Base-by-base conservation (phyloP, 1,140 invertebrate genomes). In the Hylaeus volcanicus region DNA sequence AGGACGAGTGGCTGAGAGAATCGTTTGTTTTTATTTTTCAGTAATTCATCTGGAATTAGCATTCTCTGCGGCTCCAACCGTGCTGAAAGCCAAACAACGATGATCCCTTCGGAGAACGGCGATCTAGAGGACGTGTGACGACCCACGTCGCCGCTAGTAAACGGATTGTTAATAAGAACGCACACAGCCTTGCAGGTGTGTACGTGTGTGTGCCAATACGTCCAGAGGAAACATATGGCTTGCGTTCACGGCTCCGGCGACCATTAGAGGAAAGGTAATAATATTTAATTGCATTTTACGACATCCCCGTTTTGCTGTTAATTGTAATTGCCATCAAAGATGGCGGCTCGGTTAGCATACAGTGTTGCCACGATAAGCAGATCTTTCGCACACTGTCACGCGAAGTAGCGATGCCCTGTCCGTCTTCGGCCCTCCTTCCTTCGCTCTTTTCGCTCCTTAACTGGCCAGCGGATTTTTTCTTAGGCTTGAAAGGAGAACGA, bases 241-340 rank as follows among this genome's bases (percentile, higher is more conserved):
- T 41, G 73, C 80, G 84, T 77, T 86, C 84, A 89, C 74, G 89
- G 88, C 83, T 84, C 84, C 83, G 82, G 56, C 86, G 86, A 87
- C 84, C 89, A 88, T 90, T 86, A 86, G 81, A 82, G 88, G 84
- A 82, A 89, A 90, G 88, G 90, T 92, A 93, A 92, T 93, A 92
- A 92, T 91, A 91, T 93, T 93, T 92, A 93, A 93, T 92, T 93
- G 92, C 89, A 90, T 91, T 93, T 93, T 93, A 93, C 91, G 92
- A 92, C 91, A 89, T 92, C 86, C 89, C 85, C 83, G 86, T 91
- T 91, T 92, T 89, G 85, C 86, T 86, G 86, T 89, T 92, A 92
- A 93, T 93, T 93, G 88, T 92, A 92, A 92, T 92, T 92, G 90
- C 89, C 87, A 88, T 89, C 83, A 81, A 90, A 88, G 87, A 91